phyloP scores from a whole-genome alignment of 2,113 vertebrate genomes.

The Rhinopomastus cyanomelas region DNA sequence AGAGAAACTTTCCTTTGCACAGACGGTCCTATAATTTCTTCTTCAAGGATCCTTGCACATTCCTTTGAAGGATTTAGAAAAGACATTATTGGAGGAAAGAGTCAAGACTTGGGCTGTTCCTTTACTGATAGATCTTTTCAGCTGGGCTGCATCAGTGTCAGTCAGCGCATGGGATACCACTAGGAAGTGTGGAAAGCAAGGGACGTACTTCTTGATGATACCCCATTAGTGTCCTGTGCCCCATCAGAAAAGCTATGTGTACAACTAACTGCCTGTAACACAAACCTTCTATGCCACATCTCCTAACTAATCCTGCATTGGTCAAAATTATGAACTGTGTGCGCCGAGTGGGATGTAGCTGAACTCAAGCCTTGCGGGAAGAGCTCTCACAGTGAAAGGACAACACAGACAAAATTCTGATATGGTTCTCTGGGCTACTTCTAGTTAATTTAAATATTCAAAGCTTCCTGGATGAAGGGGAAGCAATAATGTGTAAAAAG shows the following conservation, averaged over 20 bases:
- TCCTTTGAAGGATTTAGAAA: not conserved
- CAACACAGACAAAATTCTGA: not conserved
- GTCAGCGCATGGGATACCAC: not conserved
- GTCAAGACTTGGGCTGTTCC: not conserved
- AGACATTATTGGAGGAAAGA: not conserved
- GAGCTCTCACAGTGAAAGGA: not conserved
- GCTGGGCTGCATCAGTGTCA: not conserved
- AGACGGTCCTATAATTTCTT: not conserved
- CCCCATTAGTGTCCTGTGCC: not conserved
- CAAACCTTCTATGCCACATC: not conserved
- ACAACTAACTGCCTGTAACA: not conserved
- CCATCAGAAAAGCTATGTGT: not conserved
- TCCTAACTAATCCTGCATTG: not conserved
- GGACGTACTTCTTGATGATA: not conserved
- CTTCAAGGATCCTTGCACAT: not conserved
- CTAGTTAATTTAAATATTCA: not conserved
- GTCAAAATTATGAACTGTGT: not conserved
- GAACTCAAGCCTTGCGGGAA: not conserved
- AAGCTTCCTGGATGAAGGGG: not conserved
- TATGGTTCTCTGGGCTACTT: not conserved
- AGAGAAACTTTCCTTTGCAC: not conserved
- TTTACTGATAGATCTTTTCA: not conserved
- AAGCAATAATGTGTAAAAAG: not conserved
- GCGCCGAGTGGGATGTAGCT: not conserved
- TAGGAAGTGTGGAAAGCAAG: not conserved